Evolutionary conservation across 37 sponge, comb jelly and placozoan genomes (phyloP).

Genomic region (Beroe forskalii): DNA sequence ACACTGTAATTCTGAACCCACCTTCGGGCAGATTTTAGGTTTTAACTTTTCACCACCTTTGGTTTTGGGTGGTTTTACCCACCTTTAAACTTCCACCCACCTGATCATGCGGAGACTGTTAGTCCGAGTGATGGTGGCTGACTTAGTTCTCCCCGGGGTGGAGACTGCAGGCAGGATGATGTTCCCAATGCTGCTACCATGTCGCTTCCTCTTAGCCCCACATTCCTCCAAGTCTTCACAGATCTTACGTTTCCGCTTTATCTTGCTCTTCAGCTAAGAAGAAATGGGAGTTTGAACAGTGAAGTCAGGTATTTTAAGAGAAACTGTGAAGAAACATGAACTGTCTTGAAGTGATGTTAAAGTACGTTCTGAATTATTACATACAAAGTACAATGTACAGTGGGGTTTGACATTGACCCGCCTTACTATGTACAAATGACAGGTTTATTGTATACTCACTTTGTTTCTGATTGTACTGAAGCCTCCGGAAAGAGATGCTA

Average conservation of each 20-base stretch:
- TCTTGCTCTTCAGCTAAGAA: slow-evolving; percentile 25
- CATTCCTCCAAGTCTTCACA: slow-evolving; percentile 40
- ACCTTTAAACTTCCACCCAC: too few species aligned
- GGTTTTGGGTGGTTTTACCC: too few species aligned
- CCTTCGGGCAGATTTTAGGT: too few species aligned
- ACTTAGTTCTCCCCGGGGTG: slow-evolving; percentile 33
- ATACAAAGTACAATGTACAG: background rate
- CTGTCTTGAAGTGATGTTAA: too few species aligned
- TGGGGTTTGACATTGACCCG: too few species aligned
- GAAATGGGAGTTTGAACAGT: too few species aligned
- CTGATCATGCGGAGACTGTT: slow-evolving; percentile 48
- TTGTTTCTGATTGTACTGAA: slow-evolving; percentile 36
- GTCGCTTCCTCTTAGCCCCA: slow-evolving; percentile 26
- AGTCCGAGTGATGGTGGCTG: slow-evolving; percentile 40
- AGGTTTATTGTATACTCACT: background rate
- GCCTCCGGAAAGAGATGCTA: slow-evolving; percentile 54
- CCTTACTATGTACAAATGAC: too few species aligned
- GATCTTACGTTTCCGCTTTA: slow-evolving; percentile 55
- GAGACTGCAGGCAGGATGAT: background rate
- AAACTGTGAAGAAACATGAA: too few species aligned
- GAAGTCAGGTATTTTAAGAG: too few species aligned
- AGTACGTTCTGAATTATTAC: too few species aligned
- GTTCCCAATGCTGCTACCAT: slow-evolving; percentile 31
- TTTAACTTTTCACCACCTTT: too few species aligned
- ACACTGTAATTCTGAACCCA: too few species aligned